These are phyloP conservation scores for Cettia cetti DNA, from an alignment of 2,113 vertebrate genomes.

Conservation along the genomic window DNA sequence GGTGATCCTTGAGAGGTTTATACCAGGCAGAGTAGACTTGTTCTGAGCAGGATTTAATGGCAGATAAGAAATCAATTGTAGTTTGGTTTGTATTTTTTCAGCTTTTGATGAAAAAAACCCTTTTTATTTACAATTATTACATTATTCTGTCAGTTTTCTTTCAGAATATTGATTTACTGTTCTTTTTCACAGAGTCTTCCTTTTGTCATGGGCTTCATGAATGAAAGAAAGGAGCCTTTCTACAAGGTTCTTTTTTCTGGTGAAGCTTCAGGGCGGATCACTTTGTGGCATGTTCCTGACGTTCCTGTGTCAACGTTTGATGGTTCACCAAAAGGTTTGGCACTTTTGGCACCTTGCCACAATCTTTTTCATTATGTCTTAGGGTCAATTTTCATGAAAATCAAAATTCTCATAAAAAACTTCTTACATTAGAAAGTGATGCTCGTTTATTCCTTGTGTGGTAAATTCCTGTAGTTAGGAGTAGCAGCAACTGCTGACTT, in stretches of 20 bases:
- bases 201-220: conserved; percentile 76
- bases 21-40: neutral
- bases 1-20: neutral
- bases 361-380: neutral
- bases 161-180: neutral
- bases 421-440: neutral
- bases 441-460: neutral
- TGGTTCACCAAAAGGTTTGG: conserved; percentile 76
- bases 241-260: conserved; percentile 81
- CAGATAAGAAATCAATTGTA: neutral
- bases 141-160: neutral
- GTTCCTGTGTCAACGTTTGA: conserved; percentile 74
- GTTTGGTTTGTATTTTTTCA: neutral
- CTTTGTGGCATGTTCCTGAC: conserved; percentile 80
- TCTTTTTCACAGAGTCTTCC: conserved; percentile 64
- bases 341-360: neutral
- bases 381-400: neutral
- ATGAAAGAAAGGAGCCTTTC: conserved; percentile 82
- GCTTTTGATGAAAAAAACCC: neutral
- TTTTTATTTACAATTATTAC: neutral
- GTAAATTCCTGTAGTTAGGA: neutral
- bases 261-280: conserved; percentile 75
- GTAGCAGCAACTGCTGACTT: neutral
- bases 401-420: neutral
- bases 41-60: neutral